Percentiles rank a stretch among this genome's conserved stretches.
phyloP scores from a whole-genome alignment of 2,113 vertebrate species.

The Aplodontia rufa region DNA sequence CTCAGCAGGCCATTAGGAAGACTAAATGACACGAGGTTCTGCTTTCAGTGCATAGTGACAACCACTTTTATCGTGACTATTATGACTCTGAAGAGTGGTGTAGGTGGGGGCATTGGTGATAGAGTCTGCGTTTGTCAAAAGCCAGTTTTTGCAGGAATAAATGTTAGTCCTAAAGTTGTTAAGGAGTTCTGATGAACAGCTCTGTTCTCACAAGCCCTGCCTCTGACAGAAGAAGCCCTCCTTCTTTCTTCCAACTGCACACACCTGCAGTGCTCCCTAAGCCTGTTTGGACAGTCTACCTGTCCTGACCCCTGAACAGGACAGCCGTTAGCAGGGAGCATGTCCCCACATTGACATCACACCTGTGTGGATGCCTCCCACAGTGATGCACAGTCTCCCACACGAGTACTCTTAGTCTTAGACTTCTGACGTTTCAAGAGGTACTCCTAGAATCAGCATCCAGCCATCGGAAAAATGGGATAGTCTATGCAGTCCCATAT shows the following conservation, averaged over 20 bases:
- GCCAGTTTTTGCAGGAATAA: background rate
- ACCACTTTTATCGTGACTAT: too few species aligned
- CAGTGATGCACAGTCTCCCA: too few species aligned
- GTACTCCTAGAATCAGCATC: background rate
- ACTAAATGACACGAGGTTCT: background rate
- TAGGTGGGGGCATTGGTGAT: fast-evolving
- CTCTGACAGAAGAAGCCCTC: background rate
- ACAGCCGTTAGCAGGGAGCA: background rate
- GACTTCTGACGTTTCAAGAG: background rate
- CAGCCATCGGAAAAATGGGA: background rate
- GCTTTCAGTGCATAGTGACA: too few species aligned
- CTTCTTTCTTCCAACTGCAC: background rate
- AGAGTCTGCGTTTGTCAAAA: background rate
- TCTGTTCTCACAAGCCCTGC: too few species aligned
- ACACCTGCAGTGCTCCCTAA: too few species aligned
- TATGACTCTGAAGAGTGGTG: too few species aligned
- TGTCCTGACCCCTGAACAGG: background rate
- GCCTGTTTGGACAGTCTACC: background rate
- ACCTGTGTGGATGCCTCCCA: too few species aligned
- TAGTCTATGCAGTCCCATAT: background rate
- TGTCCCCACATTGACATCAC: fast-evolving
- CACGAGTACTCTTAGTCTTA: background rate
- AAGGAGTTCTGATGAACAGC: too few species aligned
- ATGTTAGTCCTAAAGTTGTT: background rate
- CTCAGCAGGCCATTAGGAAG: background rate